Evolutionary conservation across 2,888 invertebrate species (phyloP).

Genomic region (Pycnomerus fuliginosus): DNA sequence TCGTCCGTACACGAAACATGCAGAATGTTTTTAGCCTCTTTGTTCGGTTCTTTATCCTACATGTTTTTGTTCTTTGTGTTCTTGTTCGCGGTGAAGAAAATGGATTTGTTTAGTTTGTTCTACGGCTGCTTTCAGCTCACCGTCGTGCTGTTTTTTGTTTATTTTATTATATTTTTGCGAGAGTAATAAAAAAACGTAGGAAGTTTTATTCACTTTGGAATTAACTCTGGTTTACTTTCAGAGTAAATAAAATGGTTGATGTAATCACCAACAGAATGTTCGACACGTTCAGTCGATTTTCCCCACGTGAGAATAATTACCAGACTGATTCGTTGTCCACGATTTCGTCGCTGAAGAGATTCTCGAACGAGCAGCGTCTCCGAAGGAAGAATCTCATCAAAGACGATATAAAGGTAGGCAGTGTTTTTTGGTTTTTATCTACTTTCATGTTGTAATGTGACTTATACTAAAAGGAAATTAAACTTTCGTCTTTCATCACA

Average conservation of each 20-base stretch:
- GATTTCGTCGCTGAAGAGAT: constrained; percentile 44
- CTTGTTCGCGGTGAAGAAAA: constrained; percentile 6
- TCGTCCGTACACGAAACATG: constrained; percentile 5
- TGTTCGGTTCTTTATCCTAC: constrained; percentile 10
- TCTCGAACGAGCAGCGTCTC: constrained; percentile 42
- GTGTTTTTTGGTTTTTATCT: neutral
- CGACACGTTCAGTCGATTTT: constrained; percentile 56
- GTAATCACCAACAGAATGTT: constrained; percentile 57
- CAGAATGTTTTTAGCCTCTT: constrained; percentile 7
- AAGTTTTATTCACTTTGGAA: too few relatives aligned
- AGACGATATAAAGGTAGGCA: constrained; percentile 44
- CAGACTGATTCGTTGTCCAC: constrained; percentile 46
- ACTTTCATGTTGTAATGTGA: neutral
- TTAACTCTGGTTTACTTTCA: constrained; percentile 40
- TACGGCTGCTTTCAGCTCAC: constrained; percentile 35
- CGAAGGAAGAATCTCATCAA: constrained; percentile 40
- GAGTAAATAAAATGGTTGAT: constrained; percentile 61
- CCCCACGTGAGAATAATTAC: constrained; percentile 46
- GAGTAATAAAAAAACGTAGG: too few relatives aligned
- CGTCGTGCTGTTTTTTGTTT: constrained; percentile 42
- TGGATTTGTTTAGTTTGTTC: constrained; percentile 14
- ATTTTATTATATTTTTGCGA: constrained; percentile 41
- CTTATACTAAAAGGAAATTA: neutral
- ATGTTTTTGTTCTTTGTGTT: constrained; percentile 12
- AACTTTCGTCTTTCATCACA: neutral